Evolutionary conservation across 92 coral and sea anemone genomes (phyloP).

Genomic region (Epizoanthus scotinus): DNA sequence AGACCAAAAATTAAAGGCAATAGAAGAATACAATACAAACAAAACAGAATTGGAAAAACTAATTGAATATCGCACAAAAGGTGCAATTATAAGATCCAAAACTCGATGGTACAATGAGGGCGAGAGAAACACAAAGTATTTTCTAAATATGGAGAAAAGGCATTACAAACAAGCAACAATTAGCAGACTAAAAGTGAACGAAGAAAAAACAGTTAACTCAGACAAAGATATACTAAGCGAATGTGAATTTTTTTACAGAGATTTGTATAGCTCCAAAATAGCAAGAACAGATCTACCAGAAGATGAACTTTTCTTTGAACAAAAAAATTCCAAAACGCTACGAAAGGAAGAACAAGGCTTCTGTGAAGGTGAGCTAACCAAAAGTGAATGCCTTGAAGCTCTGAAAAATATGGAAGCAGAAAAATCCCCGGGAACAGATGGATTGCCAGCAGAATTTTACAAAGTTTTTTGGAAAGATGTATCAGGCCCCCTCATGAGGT

Average conservation of each 20-base stretch:
- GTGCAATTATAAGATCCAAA: neutral
- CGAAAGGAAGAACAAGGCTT: neutral
- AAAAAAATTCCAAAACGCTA: neutral
- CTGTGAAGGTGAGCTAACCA: neutral
- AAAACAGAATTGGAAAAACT: slow-evolving; percentile 1
- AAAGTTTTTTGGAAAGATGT: slow-evolving; percentile 21
- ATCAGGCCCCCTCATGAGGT: slow-evolving; percentile 4
- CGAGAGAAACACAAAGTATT: neutral
- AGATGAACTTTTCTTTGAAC: neutral
- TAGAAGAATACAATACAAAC: neutral
- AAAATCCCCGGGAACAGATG: slow-evolving; percentile 22
- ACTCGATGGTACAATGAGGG: neutral
- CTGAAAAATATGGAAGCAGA: slow-evolving; percentile 22
- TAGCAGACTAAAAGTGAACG: neutral
- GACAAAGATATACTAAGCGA: slow-evolving; percentile 8
- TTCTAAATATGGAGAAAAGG: neutral
- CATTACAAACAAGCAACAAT: neutral
- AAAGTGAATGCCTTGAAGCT: slow-evolving; percentile 11
- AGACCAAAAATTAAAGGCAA: neutral
- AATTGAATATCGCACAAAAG: slow-evolving; percentile 5
- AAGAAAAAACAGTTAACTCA: neutral
- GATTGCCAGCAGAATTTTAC: slow-evolving; percentile 24
- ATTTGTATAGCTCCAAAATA: neutral
- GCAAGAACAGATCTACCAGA: neutral
- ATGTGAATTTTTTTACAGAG: neutral